Percentiles rank a stretch among this genome's conserved stretches.
Evolutionary conservation across 2,888 invertebrate species (phyloP).

Genomic region (Drosophila acutilabella): DNA sequence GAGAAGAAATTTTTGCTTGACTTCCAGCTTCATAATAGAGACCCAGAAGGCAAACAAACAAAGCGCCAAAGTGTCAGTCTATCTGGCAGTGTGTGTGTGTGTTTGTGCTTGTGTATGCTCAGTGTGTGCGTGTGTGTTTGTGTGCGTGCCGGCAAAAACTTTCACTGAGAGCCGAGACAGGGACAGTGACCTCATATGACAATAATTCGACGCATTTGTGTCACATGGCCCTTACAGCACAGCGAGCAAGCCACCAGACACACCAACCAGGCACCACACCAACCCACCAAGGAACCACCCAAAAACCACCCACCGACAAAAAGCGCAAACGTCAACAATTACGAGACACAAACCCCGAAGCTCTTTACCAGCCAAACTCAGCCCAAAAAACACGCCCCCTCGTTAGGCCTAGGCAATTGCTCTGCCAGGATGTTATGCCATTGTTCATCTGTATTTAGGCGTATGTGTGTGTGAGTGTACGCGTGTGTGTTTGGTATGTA

Average conservation of each 20-base stretch:
- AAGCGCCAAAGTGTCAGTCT: slow-evolving; percentile 14
- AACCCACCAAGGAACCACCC: neutral
- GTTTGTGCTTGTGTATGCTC: neutral
- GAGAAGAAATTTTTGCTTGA: slow-evolving; percentile 61
- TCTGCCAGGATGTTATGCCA: slow-evolving; percentile 31
- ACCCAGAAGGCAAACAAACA: slow-evolving; percentile 38
- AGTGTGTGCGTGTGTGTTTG: slow-evolving; percentile 9
- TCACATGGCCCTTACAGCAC: slow-evolving; percentile 47
- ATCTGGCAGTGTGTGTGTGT: neutral
- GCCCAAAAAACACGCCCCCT: neutral
- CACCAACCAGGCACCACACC: neutral
- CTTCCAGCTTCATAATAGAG: slow-evolving; percentile 59
- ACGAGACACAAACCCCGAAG: slow-evolving; percentile 31
- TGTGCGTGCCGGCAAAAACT: slow-evolving; percentile 51
- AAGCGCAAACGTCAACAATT: slow-evolving; percentile 81
- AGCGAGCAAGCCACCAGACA: neutral
- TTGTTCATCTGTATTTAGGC: slow-evolving; percentile 13
- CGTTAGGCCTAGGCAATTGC: slow-evolving; percentile 66
- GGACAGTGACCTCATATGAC: slow-evolving; percentile 80
- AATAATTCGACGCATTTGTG: slow-evolving; percentile 82
- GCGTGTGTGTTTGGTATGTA: slow-evolving; percentile 29
- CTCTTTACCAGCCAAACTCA: neutral
- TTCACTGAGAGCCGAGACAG: slow-evolving; percentile 67
- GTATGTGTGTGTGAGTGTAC: slow-evolving; percentile 19
- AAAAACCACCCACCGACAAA: slow-evolving; percentile 38